A percentile compares a stretch with the other conserved stretches of the same genome.
These are phyloP conservation scores for Scyliorhinus canicula DNA, from an alignment of 2,797 vertebrate species.

Conservation along the genomic window DNA sequence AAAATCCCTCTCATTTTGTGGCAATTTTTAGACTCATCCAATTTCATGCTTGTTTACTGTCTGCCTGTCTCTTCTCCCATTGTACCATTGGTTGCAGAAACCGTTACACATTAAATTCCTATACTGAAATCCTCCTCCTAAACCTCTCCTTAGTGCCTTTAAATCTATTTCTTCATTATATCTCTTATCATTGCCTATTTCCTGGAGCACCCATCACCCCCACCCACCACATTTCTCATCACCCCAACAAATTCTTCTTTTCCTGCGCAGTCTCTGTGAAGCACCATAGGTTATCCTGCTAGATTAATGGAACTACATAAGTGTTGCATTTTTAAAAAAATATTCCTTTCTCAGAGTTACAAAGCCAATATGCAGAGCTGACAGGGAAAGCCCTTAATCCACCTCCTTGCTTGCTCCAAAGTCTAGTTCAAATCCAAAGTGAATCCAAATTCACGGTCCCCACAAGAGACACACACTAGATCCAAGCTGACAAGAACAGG, in stretches of 20 bases:
- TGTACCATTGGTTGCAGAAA: background rate
- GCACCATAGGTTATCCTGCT: background rate
- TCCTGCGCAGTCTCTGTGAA: background rate
- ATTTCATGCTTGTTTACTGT: background rate
- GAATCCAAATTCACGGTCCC: too few species aligned
- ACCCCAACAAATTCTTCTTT: background rate
- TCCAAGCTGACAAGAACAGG: too few species aligned
- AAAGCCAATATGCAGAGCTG: too few species aligned
- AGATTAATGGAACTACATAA: background rate
- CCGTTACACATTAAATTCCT: background rate
- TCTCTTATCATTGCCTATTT: background rate
- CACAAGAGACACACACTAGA: too few species aligned
- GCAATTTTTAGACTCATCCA: background rate
- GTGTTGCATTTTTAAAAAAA: background rate
- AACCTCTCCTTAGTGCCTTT: background rate
- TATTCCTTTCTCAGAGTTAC: too few species aligned
- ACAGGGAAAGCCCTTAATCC: too few species aligned
- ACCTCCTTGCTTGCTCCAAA: too few species aligned
- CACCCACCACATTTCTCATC: background rate
- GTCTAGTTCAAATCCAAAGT: too few species aligned
- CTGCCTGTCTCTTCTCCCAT: background rate
- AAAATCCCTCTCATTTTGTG: background rate
- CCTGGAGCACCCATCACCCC: background rate
- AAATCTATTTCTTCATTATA: background rate
- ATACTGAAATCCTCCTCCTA: background rate